Evolutionary conservation across 2,113 vertebrate genomes (phyloP), one percentile per base, ranked within the genome.

Genomic region (Turdus rufiventris): DNA sequence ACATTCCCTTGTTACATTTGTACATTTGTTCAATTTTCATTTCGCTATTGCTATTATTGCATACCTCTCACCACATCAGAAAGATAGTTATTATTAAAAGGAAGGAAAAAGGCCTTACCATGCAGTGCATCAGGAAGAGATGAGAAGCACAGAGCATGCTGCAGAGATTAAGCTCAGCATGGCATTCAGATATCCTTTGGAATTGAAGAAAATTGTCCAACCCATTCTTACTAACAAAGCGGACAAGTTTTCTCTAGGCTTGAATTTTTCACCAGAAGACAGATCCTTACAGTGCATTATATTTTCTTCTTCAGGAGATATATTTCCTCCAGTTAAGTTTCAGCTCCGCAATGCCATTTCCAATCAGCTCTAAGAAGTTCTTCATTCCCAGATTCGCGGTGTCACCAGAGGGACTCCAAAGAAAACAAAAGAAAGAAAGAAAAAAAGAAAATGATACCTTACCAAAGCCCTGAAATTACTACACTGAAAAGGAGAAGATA

Each of bases 111-210:
- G 95, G 97, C 97, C 98, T 98, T 99, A 99, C 99, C 99, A 98
- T 98, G 98, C 98, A 99, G 97, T 98, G 98, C 98, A 99, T 99
- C 99, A 99, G 99, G 99, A 99, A 98, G 98, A 98, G 97, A 97
- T 98, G 97, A 97, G 97, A 98, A 98, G 98, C 98, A 98, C 97
- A 97, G 97, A 98, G 98, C 98, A 98, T 98, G 98, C 98, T 98
- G 98, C 97, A 96, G 97, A 96, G 97, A 98, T 96, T 89, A 94
- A 96, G 95, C 98, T 98, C 97, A 97, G 98, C 84, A 95, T 96
- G 96, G 97, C 88, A 96, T 96, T 93, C 97, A 97, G 96, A 97
- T 97, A 98, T 95, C 95, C 94, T 94, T 78, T 97, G 71, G 93
- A 97, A 95, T 4, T 91, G 90, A 81, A 95, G 89, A 96, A 96